phyloP scores from a whole-genome alignment of 2,888 invertebrate species.

The Acronicta psi region DNA sequence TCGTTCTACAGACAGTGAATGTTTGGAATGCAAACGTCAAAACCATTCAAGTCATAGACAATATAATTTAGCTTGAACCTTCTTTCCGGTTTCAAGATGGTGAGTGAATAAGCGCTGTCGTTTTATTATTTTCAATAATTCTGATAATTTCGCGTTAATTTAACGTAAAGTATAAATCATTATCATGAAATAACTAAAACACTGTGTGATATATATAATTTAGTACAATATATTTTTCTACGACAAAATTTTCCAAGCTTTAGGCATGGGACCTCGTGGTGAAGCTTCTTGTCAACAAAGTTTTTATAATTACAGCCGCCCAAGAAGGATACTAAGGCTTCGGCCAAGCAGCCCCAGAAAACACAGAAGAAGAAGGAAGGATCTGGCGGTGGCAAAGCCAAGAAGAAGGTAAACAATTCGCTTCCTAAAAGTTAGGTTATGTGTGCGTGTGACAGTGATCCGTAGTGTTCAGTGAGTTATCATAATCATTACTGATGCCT shows the following conservation, averaged over 20 bases:
- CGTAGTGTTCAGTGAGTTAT: neutral
- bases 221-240: constrained; percentile 1
- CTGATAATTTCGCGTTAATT: constrained; percentile 4
- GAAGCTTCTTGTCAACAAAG: constrained; percentile 63
- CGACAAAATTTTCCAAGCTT: neutral
- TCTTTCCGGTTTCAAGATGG: constrained; percentile 87
- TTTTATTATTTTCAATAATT: constrained; percentile 27
- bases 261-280: constrained; percentile 78
- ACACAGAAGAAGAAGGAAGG: constrained; percentile 99
- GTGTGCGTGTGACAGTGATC: constrained; percentile 58
- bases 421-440: constrained; percentile 77
- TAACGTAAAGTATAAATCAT: neutral
- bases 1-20: neutral
- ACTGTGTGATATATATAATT: constrained; percentile 4
- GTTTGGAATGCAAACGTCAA: constrained; percentile 46
- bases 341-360: constrained; percentile 97
- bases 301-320: constrained; percentile 92
- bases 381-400: constrained; percentile 97
- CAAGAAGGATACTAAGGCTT: constrained; percentile 97
- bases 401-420: constrained; percentile 94
- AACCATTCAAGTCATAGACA: constrained; percentile 60
- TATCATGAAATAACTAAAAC: neutral
- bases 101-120: constrained; percentile 70
- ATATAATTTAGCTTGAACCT: constrained; percentile 30
- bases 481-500: neutral